A percentile compares a stretch with the other conserved stretches of the same genome.
These are phyloP conservation scores for Tretioscincus oriximinensis DNA, from an alignment of 2,113 vertebrate genomes.

Conservation along the genomic window DNA sequence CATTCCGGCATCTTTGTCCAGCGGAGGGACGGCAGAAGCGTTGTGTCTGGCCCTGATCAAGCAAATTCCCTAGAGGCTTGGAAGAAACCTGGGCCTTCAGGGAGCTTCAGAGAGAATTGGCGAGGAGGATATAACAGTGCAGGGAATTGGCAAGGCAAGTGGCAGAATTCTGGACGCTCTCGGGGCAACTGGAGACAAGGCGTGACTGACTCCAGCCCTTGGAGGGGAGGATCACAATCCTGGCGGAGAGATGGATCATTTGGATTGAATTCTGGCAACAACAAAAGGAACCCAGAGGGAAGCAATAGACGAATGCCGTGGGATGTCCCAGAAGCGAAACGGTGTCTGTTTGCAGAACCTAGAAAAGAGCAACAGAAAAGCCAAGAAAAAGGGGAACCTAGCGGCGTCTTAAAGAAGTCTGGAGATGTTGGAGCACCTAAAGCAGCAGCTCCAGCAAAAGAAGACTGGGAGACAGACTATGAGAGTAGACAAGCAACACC, in stretches of 20 bases:
- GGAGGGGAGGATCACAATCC: not conserved
- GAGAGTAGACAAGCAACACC: not conserved
- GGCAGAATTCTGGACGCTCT: not conserved
- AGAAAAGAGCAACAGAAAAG: not conserved
- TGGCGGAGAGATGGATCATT: not conserved
- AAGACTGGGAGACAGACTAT: conserved; percentile 69
- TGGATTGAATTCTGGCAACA: not conserved
- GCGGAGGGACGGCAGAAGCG: not conserved
- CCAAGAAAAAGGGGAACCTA: not conserved
- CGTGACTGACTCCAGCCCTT: not conserved
- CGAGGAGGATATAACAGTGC: not conserved
- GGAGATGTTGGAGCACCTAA: accelerated
- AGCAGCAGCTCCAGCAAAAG: not conserved
- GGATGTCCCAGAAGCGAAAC: conserved; percentile 13
- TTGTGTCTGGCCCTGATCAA: not conserved
- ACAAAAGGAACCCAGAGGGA: conserved; percentile 10
- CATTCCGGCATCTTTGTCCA: no score
- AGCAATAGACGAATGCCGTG: not conserved
- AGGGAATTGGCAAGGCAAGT: not conserved
- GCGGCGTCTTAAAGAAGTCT: accelerated
- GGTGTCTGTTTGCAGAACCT: not conserved
- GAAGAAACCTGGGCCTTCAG: not conserved
- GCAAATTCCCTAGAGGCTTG: not conserved
- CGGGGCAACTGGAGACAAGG: not conserved
- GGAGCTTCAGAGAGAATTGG: not conserved